Evolutionary conservation across 2,797 vertebrate genomes (phyloP).

Genomic region (Sebastes matsubarae): DNA sequence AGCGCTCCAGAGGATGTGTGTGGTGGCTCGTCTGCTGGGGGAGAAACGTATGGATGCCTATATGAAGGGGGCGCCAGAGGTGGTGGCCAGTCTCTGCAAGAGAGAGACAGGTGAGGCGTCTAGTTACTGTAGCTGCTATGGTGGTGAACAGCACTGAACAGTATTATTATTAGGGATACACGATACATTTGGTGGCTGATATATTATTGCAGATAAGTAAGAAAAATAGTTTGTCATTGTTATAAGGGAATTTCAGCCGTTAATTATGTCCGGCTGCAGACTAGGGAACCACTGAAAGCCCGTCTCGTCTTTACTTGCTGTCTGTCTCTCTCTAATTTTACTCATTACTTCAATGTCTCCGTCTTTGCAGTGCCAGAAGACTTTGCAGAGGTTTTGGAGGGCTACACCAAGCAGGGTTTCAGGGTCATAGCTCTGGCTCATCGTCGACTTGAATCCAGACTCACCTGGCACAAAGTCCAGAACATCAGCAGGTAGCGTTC

Average conservation of each 20-base stretch:
- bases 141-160: neutral
- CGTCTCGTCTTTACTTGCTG: neutral
- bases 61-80: slow-evolving; percentile 95
- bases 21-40: slow-evolving; percentile 90
- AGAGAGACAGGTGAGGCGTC: slow-evolving; percentile 87
- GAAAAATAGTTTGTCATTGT: neutral
- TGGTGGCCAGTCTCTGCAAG: slow-evolving; percentile 92
- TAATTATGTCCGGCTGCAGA: neutral
- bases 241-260: neutral
- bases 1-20: slow-evolving; percentile 93
- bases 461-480: slow-evolving; percentile 97
- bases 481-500: slow-evolving; percentile 88
- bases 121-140: neutral
- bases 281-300: neutral
- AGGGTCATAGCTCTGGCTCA: slow-evolving; percentile 97
- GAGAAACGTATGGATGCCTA: slow-evolving; percentile 97
- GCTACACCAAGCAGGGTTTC: slow-evolving; percentile 95
- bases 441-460: slow-evolving; percentile 92
- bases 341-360: neutral
- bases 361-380: slow-evolving; percentile 87
- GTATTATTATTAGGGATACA: neutral
- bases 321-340: neutral
- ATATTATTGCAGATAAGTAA: neutral
- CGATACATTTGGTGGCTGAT: neutral
- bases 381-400: slow-evolving; percentile 91